Evolutionary conservation across 2,888 invertebrate species (phyloP), one percentile per base, ranked within the genome.

Genomic region (Sturmia bella): DNA sequence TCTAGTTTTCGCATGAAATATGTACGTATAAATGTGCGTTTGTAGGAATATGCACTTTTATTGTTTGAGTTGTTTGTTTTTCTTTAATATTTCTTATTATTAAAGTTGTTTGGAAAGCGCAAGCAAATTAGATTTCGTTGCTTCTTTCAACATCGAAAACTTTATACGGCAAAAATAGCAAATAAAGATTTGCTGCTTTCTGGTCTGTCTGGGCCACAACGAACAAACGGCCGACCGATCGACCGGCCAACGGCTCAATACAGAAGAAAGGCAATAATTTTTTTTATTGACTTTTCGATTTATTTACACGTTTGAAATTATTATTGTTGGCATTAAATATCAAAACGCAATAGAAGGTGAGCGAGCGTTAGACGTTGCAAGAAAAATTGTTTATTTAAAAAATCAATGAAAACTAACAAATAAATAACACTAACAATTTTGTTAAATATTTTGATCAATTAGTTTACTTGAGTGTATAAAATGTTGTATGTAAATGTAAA

Each of bases 301-400:
- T 82, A 82, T 82, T 82, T 82, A 82, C 70, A 82, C 78, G 74
- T 75, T 59, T 70, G 15, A 70, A 75, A 78, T 72, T 82, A 74
- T 82, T 82, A 78, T 75, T 75, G 54, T 82, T 75, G 66, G 78
- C 82, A 75, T 68, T 57, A 57, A 4, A 15, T 56, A 72, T 43
- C 63, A 56, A 32, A 17, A 6, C 21, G 2, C 11, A 66, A 27
- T 57, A 2, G 59, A 70, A 75, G 70, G 64, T 75, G 64, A 66
- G 59, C 64, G 64, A 66, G 59, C 64, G 27, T 21, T 43, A 59
- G 32, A 56, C 43, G 17, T 73, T 78, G n/a, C 45, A 45, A 24
- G 17, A 1, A 39, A 66, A 54, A 61, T 73, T 73, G 78, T 79
- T 79, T 79, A 73, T 73, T 79, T 72, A 24, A 39, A 73, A 70